phyloP scores from a whole-genome alignment of 1,140 invertebrate genomes.

The Atta cephalotes region DNA sequence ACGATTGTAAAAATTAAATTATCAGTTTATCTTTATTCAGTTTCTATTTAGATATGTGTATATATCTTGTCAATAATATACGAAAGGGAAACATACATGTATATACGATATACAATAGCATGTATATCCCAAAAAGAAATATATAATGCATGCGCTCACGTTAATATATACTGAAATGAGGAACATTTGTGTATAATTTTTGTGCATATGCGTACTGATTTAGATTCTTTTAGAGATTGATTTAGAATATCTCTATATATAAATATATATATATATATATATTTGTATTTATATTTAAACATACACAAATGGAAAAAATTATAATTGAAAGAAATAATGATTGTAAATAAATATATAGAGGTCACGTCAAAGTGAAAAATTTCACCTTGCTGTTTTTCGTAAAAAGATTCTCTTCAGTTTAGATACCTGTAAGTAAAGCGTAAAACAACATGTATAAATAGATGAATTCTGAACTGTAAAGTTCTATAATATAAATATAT shows the following conservation, averaged over 20 bases:
- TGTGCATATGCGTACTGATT: slow-evolving; percentile 51
- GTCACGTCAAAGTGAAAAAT: slow-evolving; percentile 20
- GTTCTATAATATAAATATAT: slow-evolving; percentile 69
- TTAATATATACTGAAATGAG: slow-evolving; percentile 43
- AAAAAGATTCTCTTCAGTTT: slow-evolving; percentile 50
- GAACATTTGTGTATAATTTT: slow-evolving; percentile 48
- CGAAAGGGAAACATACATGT: neutral
- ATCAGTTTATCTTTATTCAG: slow-evolving; percentile 34
- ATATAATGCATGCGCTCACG: slow-evolving; percentile 50
- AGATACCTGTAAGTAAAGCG: slow-evolving; percentile 42
- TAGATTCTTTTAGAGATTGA: slow-evolving; percentile 22
- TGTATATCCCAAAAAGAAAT: slow-evolving; percentile 13
- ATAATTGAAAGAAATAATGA: slow-evolving; percentile 33
- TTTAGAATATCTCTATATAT: slow-evolving; percentile 34
- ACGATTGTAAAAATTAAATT: slow-evolving; percentile 43
- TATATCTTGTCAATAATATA: slow-evolving; percentile 51
- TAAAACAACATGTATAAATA: slow-evolving; percentile 30
- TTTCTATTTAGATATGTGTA: slow-evolving; percentile 51
- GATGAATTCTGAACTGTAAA: slow-evolving; percentile 46
- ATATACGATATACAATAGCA: neutral
- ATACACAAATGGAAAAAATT: neutral
- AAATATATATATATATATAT: slow-evolving; percentile 43
- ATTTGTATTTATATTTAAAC: slow-evolving; percentile 51
- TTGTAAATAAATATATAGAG: slow-evolving; percentile 69
- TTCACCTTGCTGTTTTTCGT: slow-evolving; percentile 52